Evolutionary conservation across 1,140 invertebrate genomes (phyloP), one percentile per base, ranked within the genome.

Genomic region (Kradibia gibbosae): DNA sequence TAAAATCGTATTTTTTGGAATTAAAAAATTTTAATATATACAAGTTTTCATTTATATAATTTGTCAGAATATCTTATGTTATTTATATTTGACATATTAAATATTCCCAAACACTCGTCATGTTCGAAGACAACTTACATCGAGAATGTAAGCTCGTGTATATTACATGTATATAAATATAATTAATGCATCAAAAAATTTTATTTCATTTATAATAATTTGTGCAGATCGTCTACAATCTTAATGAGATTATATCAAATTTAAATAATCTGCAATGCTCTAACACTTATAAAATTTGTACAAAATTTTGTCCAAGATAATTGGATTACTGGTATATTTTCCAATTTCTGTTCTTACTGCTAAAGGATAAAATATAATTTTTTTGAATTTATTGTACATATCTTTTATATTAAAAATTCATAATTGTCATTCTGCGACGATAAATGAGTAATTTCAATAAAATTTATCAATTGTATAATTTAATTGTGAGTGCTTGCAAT

Each of bases 201-300:
- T 78, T 45, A 45, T 62, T 62, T 72, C 53, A 73, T 42, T 73
- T 10, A 10, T 77, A 25, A 57, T 62, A 15, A 60, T 78, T 78
- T 78, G 65, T 82, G 80, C 75, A 78, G 34, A 62, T 78, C n/a
- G 22, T 78, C 11, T 82, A 82, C 42, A 8, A 36, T 48, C 62
- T 60, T 71, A 48, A 78, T 82, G 74, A 73, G 34, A 72, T 72
- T 81, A 53, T 15, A 82, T 72, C 67, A 50, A 73, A 78, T 78
- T 81, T 82, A 39, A 50, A 34, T 71, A 45, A 53, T 73, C 22
- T 72, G n/a, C 22, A 77, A 72, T 70, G n/a, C 42, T 77, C 31
- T 55, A 67, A 71, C 53, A 82, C 39, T 82, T 82, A 82, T 53
- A 82, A 82, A 82, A 82, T 82, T 82, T 82, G 75, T 82, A 82